Evolutionary conservation across 2,888 invertebrate genomes (phyloP), one percentile per base, ranked within the genome.

Genomic region (Brachypalpus laphriformis): DNA sequence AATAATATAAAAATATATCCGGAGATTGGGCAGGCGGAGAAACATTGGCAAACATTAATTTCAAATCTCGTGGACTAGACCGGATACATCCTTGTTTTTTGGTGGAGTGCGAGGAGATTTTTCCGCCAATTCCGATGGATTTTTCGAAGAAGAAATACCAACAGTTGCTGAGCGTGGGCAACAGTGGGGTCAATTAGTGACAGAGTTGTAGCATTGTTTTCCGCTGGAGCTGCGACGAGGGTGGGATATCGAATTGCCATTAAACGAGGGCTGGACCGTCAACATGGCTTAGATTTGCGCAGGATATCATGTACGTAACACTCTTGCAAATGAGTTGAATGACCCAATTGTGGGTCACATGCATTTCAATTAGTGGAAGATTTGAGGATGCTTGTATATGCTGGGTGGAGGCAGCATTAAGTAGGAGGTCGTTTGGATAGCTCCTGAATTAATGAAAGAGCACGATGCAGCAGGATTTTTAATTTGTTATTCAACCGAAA

Each of bases 121-220:
- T 28, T n/a, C n/a, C 9, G 28, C 34, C 11, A 20, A 49, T 59
- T 49, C 14, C 14, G 34, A 37, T 68, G 57, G 18, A 59, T 68
- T 45, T 70, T 49, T 56, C 18, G n/a, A 34, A 57, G 76, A 63
- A 61, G 68, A 61, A 54, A 70, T 16, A 61, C 75, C 75, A 81
- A 81, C 56, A 75, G 42, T 37, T 20, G 49, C 34, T 34, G 66
- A 54, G 37, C 11, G 8, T 65, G 45, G 57, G 45, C 51, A 76
- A 51, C 71, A 82, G 65, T 71, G 82, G 77, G 76, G 82, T 77
- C 71, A 65, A 71, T 76, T 82, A 82, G 76, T 70, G 76, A 31
- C n/a, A n/a, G n/a, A n/a, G n/a, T n/a, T 49, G 40, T 28, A n/a
- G 20, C 28, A 37, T 22, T 40, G 18, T 34, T 59, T 37, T 59